These are phyloP conservation scores for Seira ritae DNA, from an alignment of 2,888 invertebrate genomes.

Conservation along the genomic window DNA sequence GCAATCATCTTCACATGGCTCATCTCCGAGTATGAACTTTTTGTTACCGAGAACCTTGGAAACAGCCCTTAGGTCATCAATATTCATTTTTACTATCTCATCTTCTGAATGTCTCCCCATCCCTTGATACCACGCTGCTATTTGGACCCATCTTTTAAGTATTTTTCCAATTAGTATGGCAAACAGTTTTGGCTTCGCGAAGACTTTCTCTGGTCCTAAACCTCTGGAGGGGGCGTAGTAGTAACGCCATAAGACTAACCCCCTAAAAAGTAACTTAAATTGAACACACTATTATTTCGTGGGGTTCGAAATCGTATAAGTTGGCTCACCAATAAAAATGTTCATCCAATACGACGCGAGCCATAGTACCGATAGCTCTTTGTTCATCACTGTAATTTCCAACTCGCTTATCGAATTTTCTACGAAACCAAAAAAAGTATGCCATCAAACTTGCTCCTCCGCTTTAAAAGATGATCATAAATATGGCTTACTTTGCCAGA, in stretches of 20 bases:
- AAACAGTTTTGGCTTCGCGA: constrained; percentile 16
- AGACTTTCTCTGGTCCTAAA: constrained; percentile 44
- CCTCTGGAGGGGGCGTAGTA: constrained; percentile 45
- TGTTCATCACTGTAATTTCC: constrained; percentile 35
- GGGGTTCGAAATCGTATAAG: too few species aligned
- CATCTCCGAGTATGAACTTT: constrained; percentile 57
- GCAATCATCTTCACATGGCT: constrained; percentile 59
- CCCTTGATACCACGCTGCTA: constrained; percentile 62
- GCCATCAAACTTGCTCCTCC: too few species aligned
- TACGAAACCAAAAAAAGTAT: constrained; percentile 5
- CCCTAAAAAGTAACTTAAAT: too few species aligned
- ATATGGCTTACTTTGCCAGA: constrained; percentile 55
- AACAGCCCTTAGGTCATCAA: constrained; percentile 42
- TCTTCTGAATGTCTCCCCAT: constrained; percentile 67
- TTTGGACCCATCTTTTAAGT: constrained; percentile 31
- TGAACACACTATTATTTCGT: too few species aligned
- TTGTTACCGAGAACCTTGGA: constrained; percentile 55
- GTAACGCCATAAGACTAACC: constrained; percentile 55
- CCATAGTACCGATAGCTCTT: constrained; percentile 35
- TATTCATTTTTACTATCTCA: constrained; percentile 63
- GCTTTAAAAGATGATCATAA: not conserved
- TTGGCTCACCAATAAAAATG: constrained; percentile 75
- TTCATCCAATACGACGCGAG: constrained; percentile 74
- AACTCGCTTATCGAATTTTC: constrained; percentile 26
- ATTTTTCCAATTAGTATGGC: constrained; percentile 18